Evolutionary conservation across 2,113 vertebrate genomes (phyloP).

Genomic region (Talpa occidentalis): DNA sequence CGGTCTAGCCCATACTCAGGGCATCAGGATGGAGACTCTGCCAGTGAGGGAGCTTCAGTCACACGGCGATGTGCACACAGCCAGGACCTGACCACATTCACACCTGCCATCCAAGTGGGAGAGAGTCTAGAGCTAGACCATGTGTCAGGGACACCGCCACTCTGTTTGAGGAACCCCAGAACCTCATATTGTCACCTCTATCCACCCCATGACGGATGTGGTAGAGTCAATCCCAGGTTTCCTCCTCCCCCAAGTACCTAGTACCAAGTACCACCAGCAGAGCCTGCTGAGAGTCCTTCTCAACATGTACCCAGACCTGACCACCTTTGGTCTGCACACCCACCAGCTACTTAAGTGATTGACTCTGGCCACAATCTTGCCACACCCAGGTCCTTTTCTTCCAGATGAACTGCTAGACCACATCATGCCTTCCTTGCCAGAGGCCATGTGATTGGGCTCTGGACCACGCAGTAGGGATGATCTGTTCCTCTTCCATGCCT

Average conservation of each 20-base stretch:
- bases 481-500: not conserved
- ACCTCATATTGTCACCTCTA: not conserved
- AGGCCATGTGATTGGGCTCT: not conserved
- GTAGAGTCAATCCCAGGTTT: not conserved
- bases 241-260: not conserved
- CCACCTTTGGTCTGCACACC: too few species aligned
- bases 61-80: too few species aligned
- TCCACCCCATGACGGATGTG: too few species aligned
- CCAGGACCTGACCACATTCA: not conserved
- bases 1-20: not conserved
- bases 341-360: accelerated
- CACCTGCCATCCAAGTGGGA: not conserved
- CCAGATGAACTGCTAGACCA: not conserved
- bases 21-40: not conserved
- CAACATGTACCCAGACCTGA: too few species aligned
- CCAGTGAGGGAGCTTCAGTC: too few species aligned
- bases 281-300: not conserved
- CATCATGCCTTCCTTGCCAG: not conserved
- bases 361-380: accelerated
- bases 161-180: not conserved
- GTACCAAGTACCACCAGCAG: not conserved
- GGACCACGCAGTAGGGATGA: not conserved
- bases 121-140: too few species aligned
- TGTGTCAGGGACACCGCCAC: too few species aligned
- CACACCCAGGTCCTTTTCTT: not conserved